Evolutionary conservation across 2,888 invertebrate species (phyloP), one percentile per base, ranked within the genome.

Genomic region (Marasmarcha lunaedactyla): DNA sequence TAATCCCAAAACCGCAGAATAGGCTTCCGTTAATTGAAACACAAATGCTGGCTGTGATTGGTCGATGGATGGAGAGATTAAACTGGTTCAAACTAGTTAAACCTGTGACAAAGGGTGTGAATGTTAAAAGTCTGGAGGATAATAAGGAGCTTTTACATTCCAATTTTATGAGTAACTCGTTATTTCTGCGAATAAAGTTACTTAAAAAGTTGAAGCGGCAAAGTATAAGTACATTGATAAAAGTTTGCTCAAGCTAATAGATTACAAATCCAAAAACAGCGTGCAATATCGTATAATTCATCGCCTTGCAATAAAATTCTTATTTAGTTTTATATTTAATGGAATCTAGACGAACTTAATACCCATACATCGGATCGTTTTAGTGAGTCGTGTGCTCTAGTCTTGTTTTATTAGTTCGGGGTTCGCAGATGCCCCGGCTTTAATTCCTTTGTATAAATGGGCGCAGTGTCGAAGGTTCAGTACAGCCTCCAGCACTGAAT

Each of bases 21-120:
- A 63, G 57, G 62, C 62, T 51, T 54, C 49, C 46, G 66, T 67
- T 76, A 74, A 78, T 77, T 77, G 74, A 70, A 74, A 73, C 72
- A 70, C 72, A 73, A 76, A 74, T 73, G 63, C 55, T 65, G 64
- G 70, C 68, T 72, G 71, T 61, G 71, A 74, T 71, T 63, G 66
- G 61, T 57, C 59, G 65, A 67, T 61, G 54, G 65, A 67, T 61
- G 54, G 63, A 43, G 54, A 60, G 64, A 67, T 74, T 69, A 64
- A 68, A 64, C 39, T 15, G 35, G 61, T 62, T 74, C 68, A 64
- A 68, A 64, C 39, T 15, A 35, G 61, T 62, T 52, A 50, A 58
- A 59, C 50, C 53, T 52, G 46, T 51, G 48, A 59, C 57, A 56
- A 58, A 63, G 59, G 62, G 58, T 54, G 61, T 47, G 55, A 58